A percentile compares a stretch with the other conserved stretches of the same genome.
These are phyloP conservation scores for Cynoglossus semilaevis DNA, from an alignment of 2,113 vertebrate genomes.

Conservation along the genomic window DNA sequence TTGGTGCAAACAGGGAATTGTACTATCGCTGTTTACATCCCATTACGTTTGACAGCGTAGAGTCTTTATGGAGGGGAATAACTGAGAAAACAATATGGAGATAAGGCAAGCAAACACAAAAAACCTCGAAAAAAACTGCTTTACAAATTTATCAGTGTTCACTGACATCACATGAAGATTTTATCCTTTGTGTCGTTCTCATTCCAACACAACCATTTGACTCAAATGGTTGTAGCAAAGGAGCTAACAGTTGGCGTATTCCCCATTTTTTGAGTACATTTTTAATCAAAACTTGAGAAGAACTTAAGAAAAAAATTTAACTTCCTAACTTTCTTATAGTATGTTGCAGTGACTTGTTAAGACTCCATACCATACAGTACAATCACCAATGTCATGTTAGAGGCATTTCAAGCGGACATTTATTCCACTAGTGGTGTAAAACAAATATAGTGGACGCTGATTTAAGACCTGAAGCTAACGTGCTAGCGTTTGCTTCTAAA, in stretches of 20 bases:
- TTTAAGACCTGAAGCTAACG: constrained; percentile 44
- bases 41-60: constrained; percentile 52
- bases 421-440: constrained; percentile 21
- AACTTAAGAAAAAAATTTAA: no score
- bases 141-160: no score
- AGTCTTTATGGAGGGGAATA: constrained; percentile 22
- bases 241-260: no score
- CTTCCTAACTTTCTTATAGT: no score
- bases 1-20: constrained; percentile 63
- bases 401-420: constrained; percentile 27
- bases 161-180: no score
- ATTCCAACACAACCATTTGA: no score
- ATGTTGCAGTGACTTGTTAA: no score
- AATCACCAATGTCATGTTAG: not conserved
- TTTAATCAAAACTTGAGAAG: no score
- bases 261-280: no score
- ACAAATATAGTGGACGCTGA: constrained; percentile 29
- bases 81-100: constrained; percentile 30
- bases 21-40: constrained; percentile 63
- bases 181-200: no score
- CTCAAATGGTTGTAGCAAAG: no score
- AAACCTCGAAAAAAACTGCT: not conserved
- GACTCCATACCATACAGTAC: constrained; percentile 2
- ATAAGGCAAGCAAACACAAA: not conserved
- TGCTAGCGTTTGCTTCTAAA: constrained; percentile 23